Conservation (phyloP, 2,888 invertebrate species). For the Tricholauxania praeusta region DNA sequence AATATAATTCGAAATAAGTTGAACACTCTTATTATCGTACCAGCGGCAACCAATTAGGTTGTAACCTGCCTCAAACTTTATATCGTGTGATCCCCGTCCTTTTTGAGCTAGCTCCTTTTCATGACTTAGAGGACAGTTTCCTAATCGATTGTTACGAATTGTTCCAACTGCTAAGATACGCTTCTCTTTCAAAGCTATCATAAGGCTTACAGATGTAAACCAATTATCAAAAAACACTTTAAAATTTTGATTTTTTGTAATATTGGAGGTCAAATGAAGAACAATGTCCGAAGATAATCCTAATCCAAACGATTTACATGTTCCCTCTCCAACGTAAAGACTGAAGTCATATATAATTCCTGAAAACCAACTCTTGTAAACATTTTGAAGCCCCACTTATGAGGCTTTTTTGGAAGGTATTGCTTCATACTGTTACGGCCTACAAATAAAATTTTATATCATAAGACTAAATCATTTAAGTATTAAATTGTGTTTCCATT, state of each 20-base stretch:
- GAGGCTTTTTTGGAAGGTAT: slow-evolving; percentile 37
- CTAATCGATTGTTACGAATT: slow-evolving; percentile 40
- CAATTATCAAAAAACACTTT: slow-evolving; percentile 29
- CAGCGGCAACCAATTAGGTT: slow-evolving; percentile 46
- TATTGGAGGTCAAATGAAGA: slow-evolving; percentile 30
- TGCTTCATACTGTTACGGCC: slow-evolving; percentile 33
- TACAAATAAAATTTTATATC: not conserved
- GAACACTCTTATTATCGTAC: slow-evolving; percentile 46
- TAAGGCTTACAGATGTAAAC: slow-evolving; percentile 29
- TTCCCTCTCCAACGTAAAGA: slow-evolving; percentile 32
- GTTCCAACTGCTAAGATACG: slow-evolving; percentile 42
- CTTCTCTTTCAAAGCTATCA: slow-evolving; percentile 38
- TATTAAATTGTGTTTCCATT: not conserved
- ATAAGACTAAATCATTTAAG: not conserved
- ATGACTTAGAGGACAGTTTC: slow-evolving; percentile 39
- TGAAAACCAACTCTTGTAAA: slow-evolving; percentile 41
- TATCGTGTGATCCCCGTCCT: slow-evolving; percentile 44
- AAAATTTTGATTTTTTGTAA: slow-evolving; percentile 28
- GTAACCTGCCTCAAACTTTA: slow-evolving; percentile 41
- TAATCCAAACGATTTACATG: slow-evolving; percentile 19
- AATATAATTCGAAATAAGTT: slow-evolving; percentile 44
- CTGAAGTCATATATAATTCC: slow-evolving; percentile 37
- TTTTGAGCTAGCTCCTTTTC: slow-evolving; percentile 39
- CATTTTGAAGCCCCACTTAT: slow-evolving; percentile 43
- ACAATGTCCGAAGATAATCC: slow-evolving; percentile 25